These are phyloP conservation scores for Synanthedon formicaeformis DNA, from an alignment of 2,888 invertebrate species.

Conservation along the genomic window DNA sequence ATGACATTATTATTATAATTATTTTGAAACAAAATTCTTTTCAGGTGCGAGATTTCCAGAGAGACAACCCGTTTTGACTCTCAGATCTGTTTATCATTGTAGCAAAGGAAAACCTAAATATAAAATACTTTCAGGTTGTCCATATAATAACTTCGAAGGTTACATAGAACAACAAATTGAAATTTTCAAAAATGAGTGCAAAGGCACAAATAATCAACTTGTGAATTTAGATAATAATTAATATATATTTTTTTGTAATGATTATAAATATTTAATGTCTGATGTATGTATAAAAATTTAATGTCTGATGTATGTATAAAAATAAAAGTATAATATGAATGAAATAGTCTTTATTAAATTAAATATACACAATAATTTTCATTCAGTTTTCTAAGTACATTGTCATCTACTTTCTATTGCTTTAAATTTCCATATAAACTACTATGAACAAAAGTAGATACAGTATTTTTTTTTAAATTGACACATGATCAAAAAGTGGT, in stretches of 20 bases:
- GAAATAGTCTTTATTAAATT: no score
- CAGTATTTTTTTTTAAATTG: no score
- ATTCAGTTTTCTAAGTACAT: no score
- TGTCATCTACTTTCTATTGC: no score
- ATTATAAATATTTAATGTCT: background rate
- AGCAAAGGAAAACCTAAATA: slow-evolving; percentile 52
- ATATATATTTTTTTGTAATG: slow-evolving; percentile 3
- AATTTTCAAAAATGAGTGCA: slow-evolving; percentile 59
- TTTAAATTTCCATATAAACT: no score
- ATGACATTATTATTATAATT: no score
- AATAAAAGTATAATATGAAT: background rate
- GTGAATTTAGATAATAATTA: slow-evolving; percentile 33
- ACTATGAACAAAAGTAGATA: no score
- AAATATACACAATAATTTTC: no score
- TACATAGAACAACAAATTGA: slow-evolving; percentile 61
- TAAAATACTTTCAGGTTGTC: slow-evolving; percentile 49
- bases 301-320: background rate
- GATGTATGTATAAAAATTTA: background rate
- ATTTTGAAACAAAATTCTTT: slow-evolving; percentile 13
- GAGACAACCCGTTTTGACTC: slow-evolving; percentile 60
- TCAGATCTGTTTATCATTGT: slow-evolving; percentile 71
- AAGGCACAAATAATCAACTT: slow-evolving; percentile 31
- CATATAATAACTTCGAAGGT: slow-evolving; percentile 56
- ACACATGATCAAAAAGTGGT: no score
- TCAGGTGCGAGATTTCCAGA: slow-evolving; percentile 65